Evolutionary conservation across 2,113 vertebrate genomes (phyloP).

Genomic region (Loxodonta africana): DNA sequence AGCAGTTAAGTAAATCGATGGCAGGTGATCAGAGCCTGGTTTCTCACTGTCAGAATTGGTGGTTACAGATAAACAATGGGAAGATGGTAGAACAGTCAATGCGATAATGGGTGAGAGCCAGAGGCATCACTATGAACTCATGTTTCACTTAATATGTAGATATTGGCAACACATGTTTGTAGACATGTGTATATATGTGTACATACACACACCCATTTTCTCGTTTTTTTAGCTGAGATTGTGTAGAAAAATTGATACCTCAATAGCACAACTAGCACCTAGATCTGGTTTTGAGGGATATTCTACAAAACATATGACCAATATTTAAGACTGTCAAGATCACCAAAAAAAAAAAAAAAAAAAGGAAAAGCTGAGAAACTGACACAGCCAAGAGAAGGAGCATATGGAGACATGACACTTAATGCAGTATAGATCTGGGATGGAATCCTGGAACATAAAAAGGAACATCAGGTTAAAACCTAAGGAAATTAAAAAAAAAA

Average conservation of each 20-base stretch:
- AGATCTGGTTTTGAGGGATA: not conserved
- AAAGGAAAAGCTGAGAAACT: not conserved
- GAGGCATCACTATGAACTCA: not conserved
- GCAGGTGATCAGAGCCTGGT: not conserved
- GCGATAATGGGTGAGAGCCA: not conserved
- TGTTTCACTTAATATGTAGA: not conserved
- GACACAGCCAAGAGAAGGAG: not conserved
- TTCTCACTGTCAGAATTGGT: not conserved
- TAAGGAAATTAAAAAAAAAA: not conserved
- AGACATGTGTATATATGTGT: not conserved
- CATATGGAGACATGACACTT: not conserved
- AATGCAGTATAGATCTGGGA: not conserved
- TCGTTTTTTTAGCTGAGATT: not conserved
- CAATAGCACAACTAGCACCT: not conserved
- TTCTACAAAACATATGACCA: too few relatives aligned
- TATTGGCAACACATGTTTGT: not conserved
- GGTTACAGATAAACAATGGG: not conserved
- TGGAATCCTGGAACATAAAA: not conserved
- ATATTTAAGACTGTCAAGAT: too few relatives aligned
- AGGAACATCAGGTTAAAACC: not conserved
- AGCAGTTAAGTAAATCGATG: not conserved
- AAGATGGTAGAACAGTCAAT: not conserved
- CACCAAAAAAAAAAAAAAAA: too few relatives aligned
- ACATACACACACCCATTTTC: not conserved
- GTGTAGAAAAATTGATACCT: not conserved